Conservation (phyloP, 2,797 vertebrate species). For the Intellagama lesueurii region DNA sequence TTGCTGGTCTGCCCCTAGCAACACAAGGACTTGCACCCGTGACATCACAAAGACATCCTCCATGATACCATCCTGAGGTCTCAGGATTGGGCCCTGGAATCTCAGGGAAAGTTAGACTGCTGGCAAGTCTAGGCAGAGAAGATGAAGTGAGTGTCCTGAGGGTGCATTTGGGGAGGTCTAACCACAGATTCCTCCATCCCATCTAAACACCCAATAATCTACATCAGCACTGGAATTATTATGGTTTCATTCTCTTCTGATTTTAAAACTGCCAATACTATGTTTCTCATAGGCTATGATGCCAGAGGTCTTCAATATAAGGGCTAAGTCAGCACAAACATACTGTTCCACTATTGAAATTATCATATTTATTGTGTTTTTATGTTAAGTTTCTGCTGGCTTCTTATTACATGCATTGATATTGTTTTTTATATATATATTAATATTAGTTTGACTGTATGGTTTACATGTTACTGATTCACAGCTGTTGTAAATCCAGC, state of each 20-base stretch:
- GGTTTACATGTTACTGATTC: neutral
- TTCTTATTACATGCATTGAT: neutral
- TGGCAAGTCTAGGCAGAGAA: too few relatives aligned
- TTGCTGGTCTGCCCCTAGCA: too few relatives aligned
- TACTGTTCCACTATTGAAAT: neutral
- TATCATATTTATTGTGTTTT: neutral
- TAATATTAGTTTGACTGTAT: too few relatives aligned
- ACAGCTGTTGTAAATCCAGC: neutral
- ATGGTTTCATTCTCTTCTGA: neutral
- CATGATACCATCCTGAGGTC: too few relatives aligned
- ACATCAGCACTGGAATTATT: neutral
- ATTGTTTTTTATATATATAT: too few relatives aligned
- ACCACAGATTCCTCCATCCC: neutral
- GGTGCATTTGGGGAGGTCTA: neutral
- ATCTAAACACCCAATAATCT: neutral
- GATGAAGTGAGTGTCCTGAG: too few relatives aligned
- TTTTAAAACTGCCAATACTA: neutral
- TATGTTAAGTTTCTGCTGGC: neutral
- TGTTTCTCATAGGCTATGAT: neutral
- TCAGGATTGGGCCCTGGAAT: too few relatives aligned
- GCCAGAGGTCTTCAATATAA: neutral
- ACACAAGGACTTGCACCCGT: too few relatives aligned
- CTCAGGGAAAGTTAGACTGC: too few relatives aligned
- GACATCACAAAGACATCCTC: too few relatives aligned
- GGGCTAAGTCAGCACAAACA: neutral